These are phyloP conservation scores for Drosophila micromelanica DNA, from an alignment of 1,140 invertebrate genomes.

Conservation along the genomic window DNA sequence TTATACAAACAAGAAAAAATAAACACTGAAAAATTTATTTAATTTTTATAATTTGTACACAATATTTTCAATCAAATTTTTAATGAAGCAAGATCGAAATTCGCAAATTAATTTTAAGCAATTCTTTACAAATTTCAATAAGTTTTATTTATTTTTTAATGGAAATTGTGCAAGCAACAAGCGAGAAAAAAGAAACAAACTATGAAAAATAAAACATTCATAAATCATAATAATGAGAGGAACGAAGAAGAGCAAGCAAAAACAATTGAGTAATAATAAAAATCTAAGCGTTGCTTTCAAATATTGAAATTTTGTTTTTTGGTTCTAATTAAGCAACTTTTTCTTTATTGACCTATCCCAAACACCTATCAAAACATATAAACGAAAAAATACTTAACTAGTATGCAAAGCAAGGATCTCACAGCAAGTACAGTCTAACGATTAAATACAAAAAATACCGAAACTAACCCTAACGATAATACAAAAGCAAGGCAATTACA, in stretches of 20 bases:
- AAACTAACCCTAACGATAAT: slow-evolving; percentile 81
- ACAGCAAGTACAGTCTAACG: slow-evolving; percentile 40
- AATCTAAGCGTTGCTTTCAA: slow-evolving; percentile 76
- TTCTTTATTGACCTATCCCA: background rate
- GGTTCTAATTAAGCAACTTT: background rate
- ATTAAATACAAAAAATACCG: slow-evolving; percentile 50
- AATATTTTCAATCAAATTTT: slow-evolving; percentile 18
- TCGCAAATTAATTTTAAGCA: slow-evolving; percentile 44
- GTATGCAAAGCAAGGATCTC: slow-evolving; percentile 45
- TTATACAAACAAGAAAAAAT: slow-evolving; percentile 33
- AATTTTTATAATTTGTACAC: slow-evolving; percentile 2
- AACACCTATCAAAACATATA: background rate
- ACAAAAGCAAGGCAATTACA: slow-evolving; percentile 57
- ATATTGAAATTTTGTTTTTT: slow-evolving; percentile 60
- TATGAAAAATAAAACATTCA: background rate
- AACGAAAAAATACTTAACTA: slow-evolving; percentile 6
- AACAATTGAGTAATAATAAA: slow-evolving; percentile 72
- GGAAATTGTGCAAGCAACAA: slow-evolving; percentile 64
- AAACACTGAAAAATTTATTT: slow-evolving; percentile 35
- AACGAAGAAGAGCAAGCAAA: slow-evolving; percentile 52
- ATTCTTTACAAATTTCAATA: slow-evolving; percentile 63
- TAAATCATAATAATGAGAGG: slow-evolving; percentile 38
- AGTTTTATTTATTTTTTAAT: slow-evolving; percentile 73
- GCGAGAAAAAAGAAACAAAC: slow-evolving; percentile 25
- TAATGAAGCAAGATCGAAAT: slow-evolving; percentile 8